A percentile compares a stretch with the other conserved stretches of the same genome.
These are phyloP conservation scores for Aphodius sticticus DNA, from an alignment of 2,888 invertebrate genomes.

Conservation along the genomic window DNA sequence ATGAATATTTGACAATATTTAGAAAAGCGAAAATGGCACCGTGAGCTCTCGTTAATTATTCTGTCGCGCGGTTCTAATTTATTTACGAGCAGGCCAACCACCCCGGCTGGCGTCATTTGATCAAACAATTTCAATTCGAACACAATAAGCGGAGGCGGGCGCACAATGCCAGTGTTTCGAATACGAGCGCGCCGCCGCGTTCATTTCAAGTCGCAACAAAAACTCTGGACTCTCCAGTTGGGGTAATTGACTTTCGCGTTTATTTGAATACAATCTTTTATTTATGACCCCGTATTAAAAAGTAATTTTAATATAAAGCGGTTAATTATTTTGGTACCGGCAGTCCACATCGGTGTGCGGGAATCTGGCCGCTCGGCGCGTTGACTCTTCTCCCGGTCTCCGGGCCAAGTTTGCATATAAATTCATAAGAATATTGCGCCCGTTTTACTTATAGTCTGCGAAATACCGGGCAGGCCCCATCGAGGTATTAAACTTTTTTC, in stretches of 20 bases:
- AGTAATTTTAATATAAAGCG: constrained; percentile 53
- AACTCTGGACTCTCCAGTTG: constrained; percentile 25
- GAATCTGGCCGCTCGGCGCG: constrained; percentile 12
- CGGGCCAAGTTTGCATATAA: constrained; percentile 42
- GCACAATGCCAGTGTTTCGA: background rate
- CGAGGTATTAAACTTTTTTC: constrained; percentile 43
- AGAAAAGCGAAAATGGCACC: background rate
- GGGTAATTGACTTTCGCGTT: constrained; percentile 41
- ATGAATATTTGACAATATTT: background rate
- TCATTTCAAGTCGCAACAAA: constrained; percentile 4
- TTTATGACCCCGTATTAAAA: constrained; percentile 51
- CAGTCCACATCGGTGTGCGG: background rate
- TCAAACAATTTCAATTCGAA: background rate
- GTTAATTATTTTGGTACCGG: constrained; percentile 49
- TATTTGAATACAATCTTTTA: constrained; percentile 49
- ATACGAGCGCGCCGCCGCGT: background rate
- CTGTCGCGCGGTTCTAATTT: background rate
- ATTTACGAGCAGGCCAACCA: background rate
- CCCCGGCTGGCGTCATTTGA: background rate
- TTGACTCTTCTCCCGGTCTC: constrained; percentile 26
- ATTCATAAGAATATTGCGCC: constrained; percentile 42
- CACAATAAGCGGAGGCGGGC: background rate
- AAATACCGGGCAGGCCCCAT: constrained; percentile 34
- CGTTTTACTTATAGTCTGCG: constrained; percentile 39
- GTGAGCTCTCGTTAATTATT: background rate